Evolutionary conservation across 2,797 vertebrate species (phyloP).

Genomic region (Oryzias dopingdopingensis): DNA sequence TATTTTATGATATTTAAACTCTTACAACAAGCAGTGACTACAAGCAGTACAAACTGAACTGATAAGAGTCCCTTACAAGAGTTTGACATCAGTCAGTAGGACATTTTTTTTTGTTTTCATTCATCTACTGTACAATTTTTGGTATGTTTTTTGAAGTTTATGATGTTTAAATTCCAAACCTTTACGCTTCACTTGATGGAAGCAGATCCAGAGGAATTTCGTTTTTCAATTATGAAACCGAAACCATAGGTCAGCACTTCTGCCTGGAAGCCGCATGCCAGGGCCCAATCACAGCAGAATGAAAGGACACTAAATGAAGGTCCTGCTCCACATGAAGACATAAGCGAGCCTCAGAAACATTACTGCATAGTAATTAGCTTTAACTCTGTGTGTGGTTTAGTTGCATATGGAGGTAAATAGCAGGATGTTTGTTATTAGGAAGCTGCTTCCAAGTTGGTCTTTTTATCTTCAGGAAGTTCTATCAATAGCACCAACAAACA

Average conservation of each 20-base stretch:
- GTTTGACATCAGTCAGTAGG: too few relatives aligned
- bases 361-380: constrained; percentile 64
- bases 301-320: constrained; percentile 57
- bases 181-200: constrained; percentile 18
- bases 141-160: constrained; percentile 6
- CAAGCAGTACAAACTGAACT: too few relatives aligned
- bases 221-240: constrained; percentile 36
- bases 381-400: constrained; percentile 56
- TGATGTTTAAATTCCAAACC: constrained; percentile 28
- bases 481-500: constrained; percentile 48
- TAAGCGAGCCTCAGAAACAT: constrained; percentile 50
- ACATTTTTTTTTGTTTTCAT: background rate
- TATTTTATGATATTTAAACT: too few relatives aligned
- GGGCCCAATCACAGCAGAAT: constrained; percentile 64
- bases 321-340: constrained; percentile 63
- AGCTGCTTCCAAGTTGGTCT: constrained; percentile 29
- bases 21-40: too few relatives aligned
- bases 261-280: constrained; percentile 37
- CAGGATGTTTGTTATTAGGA: constrained; percentile 47
- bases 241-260: constrained; percentile 34
- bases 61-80: too few relatives aligned
- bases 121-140: constrained; percentile 18
- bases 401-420: constrained; percentile 60
- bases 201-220: constrained; percentile 13
- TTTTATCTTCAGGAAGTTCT: constrained; percentile 51